These are phyloP conservation scores for Eriocheir sinensis DNA, from an alignment of 1,140 invertebrate species.

Conservation along the genomic window DNA sequence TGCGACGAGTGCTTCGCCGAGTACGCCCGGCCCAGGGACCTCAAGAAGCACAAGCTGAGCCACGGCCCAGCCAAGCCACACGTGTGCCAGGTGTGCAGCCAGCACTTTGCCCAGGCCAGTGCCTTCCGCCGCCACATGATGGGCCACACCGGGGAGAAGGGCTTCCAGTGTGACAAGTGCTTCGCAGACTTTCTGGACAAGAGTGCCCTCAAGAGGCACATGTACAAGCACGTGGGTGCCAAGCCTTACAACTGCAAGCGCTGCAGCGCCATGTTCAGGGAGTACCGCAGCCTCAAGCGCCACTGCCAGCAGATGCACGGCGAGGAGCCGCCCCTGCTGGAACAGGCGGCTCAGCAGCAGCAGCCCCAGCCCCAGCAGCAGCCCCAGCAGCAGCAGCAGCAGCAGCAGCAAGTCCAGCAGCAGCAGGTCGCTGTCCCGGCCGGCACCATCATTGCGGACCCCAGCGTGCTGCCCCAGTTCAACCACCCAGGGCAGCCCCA, in stretches of 20 bases:
- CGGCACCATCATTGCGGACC: slow-evolving; percentile 47
- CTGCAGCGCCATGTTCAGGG: slow-evolving; percentile 72
- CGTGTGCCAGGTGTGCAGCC: slow-evolving; percentile 79
- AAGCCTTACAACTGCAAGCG: slow-evolving; percentile 78
- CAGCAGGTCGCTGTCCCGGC: slow-evolving; percentile 43
- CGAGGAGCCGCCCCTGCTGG: slow-evolving; percentile 39
- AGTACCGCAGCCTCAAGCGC: slow-evolving; percentile 73
- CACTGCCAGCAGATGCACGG: slow-evolving; percentile 72
- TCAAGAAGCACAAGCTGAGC: slow-evolving; percentile 82
- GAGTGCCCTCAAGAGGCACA: slow-evolving; percentile 79
- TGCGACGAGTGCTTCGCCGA: slow-evolving; percentile 77
- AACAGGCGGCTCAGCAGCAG: slow-evolving; percentile 26
- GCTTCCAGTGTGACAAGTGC: slow-evolving; percentile 76
- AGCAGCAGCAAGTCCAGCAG: slow-evolving; percentile 31
- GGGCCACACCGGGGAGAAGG: slow-evolving; percentile 72
- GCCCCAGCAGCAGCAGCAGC: slow-evolving; percentile 44
- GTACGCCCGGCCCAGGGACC: slow-evolving; percentile 72
- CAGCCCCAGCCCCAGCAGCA: neutral
- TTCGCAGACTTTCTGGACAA: slow-evolving; percentile 77
- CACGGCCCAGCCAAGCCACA: slow-evolving; percentile 82
- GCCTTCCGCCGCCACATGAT: slow-evolving; percentile 73
- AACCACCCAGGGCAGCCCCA: slow-evolving; percentile 38
- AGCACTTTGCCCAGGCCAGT: slow-evolving; percentile 81
- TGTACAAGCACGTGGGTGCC: slow-evolving; percentile 75
- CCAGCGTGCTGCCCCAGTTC: slow-evolving; percentile 35